A percentile compares a stretch with the other conserved stretches of the same genome.
Conservation (phyloP, 1,140 invertebrate species). For the Anadara kagoshimensis region DNA sequence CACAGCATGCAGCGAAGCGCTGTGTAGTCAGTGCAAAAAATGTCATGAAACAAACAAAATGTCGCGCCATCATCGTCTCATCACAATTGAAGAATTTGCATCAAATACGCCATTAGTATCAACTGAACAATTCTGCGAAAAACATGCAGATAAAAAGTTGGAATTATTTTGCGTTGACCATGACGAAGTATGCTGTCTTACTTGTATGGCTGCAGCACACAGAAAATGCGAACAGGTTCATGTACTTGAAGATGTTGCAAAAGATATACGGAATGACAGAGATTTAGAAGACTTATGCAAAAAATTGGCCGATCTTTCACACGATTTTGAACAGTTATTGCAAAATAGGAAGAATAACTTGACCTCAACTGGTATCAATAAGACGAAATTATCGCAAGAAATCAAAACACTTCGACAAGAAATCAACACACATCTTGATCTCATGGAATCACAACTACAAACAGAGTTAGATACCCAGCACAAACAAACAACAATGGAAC, state of each 20-base stretch:
- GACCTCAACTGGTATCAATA: too few species aligned
- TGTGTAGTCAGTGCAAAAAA: neutral
- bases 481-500: too few species aligned
- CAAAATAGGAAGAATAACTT: too few species aligned
- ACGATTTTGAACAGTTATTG: too few species aligned
- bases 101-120: neutral
- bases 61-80: neutral
- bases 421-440: too few species aligned
- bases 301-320: too few species aligned
- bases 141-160: neutral
- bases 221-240: neutral
- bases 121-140: neutral
- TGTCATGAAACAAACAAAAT: neutral
- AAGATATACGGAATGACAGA: neutral
- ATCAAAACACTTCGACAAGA: too few species aligned
- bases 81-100: neutral
- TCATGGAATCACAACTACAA: too few species aligned
- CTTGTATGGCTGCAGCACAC: neutral
- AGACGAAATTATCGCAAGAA: too few species aligned
- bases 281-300: too few species aligned
- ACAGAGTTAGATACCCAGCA: too few species aligned
- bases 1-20: neutral
- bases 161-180: neutral
- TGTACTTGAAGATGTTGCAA: neutral
- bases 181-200: neutral